Conservation (phyloP, 2,113 vertebrate species). For the Proterorhinus semilunaris region DNA sequence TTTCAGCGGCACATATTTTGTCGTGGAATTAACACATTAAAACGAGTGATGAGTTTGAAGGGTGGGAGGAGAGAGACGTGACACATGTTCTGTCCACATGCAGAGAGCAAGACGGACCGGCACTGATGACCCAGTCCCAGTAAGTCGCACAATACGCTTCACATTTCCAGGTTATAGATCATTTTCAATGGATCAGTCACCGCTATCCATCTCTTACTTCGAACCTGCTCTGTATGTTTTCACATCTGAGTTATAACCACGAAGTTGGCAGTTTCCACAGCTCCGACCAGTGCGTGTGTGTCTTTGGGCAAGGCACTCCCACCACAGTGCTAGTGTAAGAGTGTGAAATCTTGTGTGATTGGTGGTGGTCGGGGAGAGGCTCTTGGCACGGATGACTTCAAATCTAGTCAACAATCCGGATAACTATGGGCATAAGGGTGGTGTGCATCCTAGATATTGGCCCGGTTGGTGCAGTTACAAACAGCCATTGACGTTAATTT, state of each 20-base stretch:
- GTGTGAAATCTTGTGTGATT: no score
- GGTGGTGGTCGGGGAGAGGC: no score
- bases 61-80: slow-evolving; percentile 47
- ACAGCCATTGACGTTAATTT: no score
- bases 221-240: background rate
- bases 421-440: no score
- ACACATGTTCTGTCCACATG: slow-evolving; percentile 65
- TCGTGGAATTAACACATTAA: slow-evolving; percentile 21
- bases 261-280: background rate
- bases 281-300: no score
- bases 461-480: no score
- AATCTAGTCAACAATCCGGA: no score
- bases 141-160: slow-evolving; percentile 52
- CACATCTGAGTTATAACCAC: background rate
- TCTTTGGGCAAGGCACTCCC: no score
- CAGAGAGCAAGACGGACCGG: slow-evolving; percentile 65
- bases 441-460: no score
- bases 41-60: slow-evolving; percentile 6
- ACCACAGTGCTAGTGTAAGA: no score
- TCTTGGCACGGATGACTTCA: no score
- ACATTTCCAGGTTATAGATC: background rate
- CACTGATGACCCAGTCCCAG: slow-evolving; percentile 56
- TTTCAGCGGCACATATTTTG: slow-evolving; percentile 3
- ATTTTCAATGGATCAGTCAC: background rate
- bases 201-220: no score